These are phyloP conservation scores for Gonioctena quinquepunctata DNA, from an alignment of 1,140 invertebrate species.

Conservation along the genomic window DNA sequence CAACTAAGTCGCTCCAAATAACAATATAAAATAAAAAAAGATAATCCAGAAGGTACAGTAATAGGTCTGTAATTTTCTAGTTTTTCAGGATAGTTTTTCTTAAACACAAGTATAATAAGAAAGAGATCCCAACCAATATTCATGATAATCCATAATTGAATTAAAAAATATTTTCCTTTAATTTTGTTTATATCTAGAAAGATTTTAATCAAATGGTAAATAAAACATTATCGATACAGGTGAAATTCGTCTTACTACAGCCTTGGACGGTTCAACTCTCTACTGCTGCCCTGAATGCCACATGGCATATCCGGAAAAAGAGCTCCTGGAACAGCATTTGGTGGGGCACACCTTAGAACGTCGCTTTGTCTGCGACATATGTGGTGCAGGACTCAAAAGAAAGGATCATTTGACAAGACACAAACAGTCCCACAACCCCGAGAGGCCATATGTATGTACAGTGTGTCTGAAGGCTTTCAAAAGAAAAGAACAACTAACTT, in stretches of 20 bases:
- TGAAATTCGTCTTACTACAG: conserved; percentile 79
- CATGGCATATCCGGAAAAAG: conserved; percentile 82
- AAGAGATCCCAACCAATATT: too few species aligned
- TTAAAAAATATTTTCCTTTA: too few species aligned
- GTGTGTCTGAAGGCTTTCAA: conserved; percentile 83
- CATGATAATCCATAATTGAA: too few species aligned
- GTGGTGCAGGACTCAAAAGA: conserved; percentile 79
- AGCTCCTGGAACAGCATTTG: conserved; percentile 78
- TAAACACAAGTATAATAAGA: too few species aligned
- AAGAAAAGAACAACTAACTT: conserved; percentile 79
- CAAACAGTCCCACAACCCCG: conserved; percentile 81
- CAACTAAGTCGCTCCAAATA: too few species aligned
- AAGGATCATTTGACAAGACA: conserved; percentile 82
- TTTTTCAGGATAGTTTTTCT: too few species aligned
- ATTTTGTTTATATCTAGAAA: too few species aligned
- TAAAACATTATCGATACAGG: too few species aligned
- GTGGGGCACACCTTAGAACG: conserved; percentile 80
- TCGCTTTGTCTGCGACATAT: conserved; percentile 83
- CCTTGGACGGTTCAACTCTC: conserved; percentile 78
- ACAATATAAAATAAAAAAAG: too few species aligned
- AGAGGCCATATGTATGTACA: conserved; percentile 79
- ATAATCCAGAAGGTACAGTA: too few species aligned
- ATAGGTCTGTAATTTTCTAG: too few species aligned
- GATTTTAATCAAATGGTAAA: too few species aligned
- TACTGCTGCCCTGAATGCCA: conserved; percentile 87